Evolutionary conservation across 2,888 invertebrate species (phyloP), one percentile per base, ranked within the genome.

Genomic region (Apocheima hispidaria): DNA sequence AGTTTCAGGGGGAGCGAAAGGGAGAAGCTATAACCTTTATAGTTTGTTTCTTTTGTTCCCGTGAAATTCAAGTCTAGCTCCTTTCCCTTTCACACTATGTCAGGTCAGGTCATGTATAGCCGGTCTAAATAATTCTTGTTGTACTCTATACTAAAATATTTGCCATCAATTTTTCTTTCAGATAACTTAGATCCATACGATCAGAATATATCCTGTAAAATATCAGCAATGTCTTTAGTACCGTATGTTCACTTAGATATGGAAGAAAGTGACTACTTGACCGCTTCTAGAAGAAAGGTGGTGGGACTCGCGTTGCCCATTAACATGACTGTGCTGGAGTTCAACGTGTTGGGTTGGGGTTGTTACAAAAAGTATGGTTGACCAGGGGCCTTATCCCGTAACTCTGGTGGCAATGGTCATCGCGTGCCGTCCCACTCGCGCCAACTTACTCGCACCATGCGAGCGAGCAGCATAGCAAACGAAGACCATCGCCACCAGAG

Each of bases 171-270:
- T 51, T 46, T 69, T 73, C 67, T 56, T 56, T 12, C 81, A 82
- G 93, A 93, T 55, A 89, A 92, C 69, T 83, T 95, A 36, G 88
- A 86, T 65, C 93, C 94, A 35, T 90, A 90, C 36, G 93, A 95
- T 54, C 87, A 90, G 63, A 94, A 94, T 72, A 81, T 94, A 51
- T 69, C 85, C 21, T 94, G 94, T 33, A 82, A 84, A 36, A 81
- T 96, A 38, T 84, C 79, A 41, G 96, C 93, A 0, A 93, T 93
- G 70, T 95, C 96, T 64, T 73, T 95, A 51, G 88, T 96, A 65
- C 96, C 96, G 0, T 94, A 94, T 71, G 96, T 95, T 72, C 96
- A 96, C 78, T 94, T 96, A 71, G 95, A 96, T 67, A 86, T 96
- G 43, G 94, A 94, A 66, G 94, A 94, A 60, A 95, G 94, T 50